Evolutionary conservation across 2,888 invertebrate species (phyloP).

Genomic region (Tachina fera): DNA sequence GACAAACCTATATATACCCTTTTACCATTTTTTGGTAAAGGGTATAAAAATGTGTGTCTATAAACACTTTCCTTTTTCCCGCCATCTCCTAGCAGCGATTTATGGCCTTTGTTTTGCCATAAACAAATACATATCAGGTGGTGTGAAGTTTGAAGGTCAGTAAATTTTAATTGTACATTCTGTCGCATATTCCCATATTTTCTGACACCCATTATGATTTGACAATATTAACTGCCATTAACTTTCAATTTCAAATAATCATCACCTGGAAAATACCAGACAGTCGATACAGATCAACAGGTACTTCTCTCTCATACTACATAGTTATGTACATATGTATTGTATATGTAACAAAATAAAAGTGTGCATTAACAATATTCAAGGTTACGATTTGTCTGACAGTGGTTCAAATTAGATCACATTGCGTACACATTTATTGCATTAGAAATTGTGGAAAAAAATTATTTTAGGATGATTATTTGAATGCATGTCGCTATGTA

Average conservation of each 20-base stretch:
- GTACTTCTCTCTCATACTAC: conserved; percentile 35
- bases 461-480: background rate
- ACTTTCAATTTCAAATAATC: conserved; percentile 64
- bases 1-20: no score
- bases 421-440: conserved; percentile 52
- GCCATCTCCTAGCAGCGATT: conserved; percentile 47
- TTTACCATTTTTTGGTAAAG: no score
- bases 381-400: conserved; percentile 45
- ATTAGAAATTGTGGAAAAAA: background rate
- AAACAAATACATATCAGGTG: conserved; percentile 56
- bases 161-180: conserved; percentile 47
- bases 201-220: conserved; percentile 56
- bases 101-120: conserved; percentile 52
- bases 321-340: background rate
- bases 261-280: conserved; percentile 64
- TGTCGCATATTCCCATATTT: conserved; percentile 47
- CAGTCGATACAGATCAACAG: conserved; percentile 57
- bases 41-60: conserved; percentile 20
- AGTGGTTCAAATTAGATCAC: conserved; percentile 53
- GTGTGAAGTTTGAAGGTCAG: conserved; percentile 62
- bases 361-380: conserved; percentile 49
- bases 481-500: background rate
- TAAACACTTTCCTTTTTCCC: conserved; percentile 65
- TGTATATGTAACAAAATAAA: background rate
- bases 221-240: conserved; percentile 61